Percentiles rank a stretch among this genome's conserved stretches.
These are phyloP conservation scores for Philotrypesis tridentata DNA, from an alignment of 1,140 invertebrate genomes.

Conservation along the genomic window DNA sequence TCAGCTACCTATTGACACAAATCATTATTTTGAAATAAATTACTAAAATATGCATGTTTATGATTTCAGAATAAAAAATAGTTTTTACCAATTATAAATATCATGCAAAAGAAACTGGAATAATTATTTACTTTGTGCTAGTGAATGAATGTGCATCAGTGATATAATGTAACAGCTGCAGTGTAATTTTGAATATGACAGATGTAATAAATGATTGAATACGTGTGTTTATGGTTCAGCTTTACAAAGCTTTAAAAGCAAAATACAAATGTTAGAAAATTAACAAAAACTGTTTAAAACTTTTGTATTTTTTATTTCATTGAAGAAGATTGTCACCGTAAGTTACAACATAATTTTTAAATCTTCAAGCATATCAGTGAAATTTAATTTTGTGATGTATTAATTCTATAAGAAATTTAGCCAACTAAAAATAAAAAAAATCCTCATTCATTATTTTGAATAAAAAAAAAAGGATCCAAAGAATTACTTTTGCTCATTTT, in stretches of 20 bases:
- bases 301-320: too few species aligned
- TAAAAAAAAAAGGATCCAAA: neutral
- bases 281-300: too few species aligned
- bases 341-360: too few species aligned
- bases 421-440: neutral
- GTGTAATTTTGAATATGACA: neutral
- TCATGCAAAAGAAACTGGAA: neutral
- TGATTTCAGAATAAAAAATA: neutral
- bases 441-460: neutral
- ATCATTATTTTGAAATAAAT: neutral
- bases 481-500: neutral
- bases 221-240: neutral
- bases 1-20: constrained; percentile 76
- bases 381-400: too few species aligned
- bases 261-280: too few species aligned
- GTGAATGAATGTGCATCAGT: neutral
- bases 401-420: too few species aligned
- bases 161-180: neutral
- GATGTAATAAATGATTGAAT: neutral
- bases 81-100: neutral
- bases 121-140: constrained; percentile 5
- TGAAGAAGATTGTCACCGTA: too few species aligned
- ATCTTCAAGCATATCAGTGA: too few species aligned
- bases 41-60: neutral
- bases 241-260: neutral